Percentiles rank a stretch among this genome's conserved stretches.
These are phyloP conservation scores for Brotula barbata DNA, from an alignment of 2,797 vertebrate species.

Conservation along the genomic window DNA sequence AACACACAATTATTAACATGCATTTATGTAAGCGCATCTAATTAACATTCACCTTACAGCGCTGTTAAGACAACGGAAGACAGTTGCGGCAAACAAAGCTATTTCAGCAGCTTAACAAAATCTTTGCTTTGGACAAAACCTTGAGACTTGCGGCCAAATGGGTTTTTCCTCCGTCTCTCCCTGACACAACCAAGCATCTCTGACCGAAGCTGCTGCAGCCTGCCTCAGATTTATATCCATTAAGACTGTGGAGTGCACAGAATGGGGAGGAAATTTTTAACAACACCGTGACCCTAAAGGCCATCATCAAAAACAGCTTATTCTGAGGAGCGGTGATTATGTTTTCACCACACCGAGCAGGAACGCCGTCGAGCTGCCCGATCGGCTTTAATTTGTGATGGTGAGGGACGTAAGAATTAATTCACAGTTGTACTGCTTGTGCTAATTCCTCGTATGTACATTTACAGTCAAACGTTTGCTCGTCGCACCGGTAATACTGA, in stretches of 20 bases:
- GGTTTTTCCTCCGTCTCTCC: slow-evolving; percentile 46
- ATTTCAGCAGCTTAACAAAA: slow-evolving; percentile 43
- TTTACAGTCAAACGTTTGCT: slow-evolving; percentile 30
- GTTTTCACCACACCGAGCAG: slow-evolving; percentile 39
- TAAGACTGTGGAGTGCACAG: slow-evolving; percentile 42
- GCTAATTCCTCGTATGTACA: slow-evolving; percentile 25
- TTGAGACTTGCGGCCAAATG: slow-evolving; percentile 38
- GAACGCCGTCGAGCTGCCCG: slow-evolving; percentile 30
- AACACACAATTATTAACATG: slow-evolving; percentile 7
- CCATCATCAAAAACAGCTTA: slow-evolving; percentile 40
- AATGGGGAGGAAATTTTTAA: slow-evolving; percentile 40
- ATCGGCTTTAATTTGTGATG: slow-evolving; percentile 27
- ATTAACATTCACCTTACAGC: slow-evolving; percentile 57
- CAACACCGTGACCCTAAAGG: slow-evolving; percentile 51
- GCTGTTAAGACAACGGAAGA: slow-evolving; percentile 32
- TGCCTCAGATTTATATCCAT: slow-evolving; percentile 48
- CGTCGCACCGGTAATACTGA: slow-evolving; percentile 24
- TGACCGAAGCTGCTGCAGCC: slow-evolving; percentile 14
- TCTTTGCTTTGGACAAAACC: slow-evolving; percentile 51
- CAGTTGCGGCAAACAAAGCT: slow-evolving; percentile 35
- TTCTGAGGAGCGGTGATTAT: slow-evolving; percentile 59
- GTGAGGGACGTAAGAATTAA: slow-evolving; percentile 58
- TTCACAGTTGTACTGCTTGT: slow-evolving; percentile 22
- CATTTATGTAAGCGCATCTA: slow-evolving; percentile 27
- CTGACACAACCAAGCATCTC: slow-evolving; percentile 37